phyloP scores from a whole-genome alignment of 2,797 vertebrate genomes.

The Alfaro cultratus region DNA sequence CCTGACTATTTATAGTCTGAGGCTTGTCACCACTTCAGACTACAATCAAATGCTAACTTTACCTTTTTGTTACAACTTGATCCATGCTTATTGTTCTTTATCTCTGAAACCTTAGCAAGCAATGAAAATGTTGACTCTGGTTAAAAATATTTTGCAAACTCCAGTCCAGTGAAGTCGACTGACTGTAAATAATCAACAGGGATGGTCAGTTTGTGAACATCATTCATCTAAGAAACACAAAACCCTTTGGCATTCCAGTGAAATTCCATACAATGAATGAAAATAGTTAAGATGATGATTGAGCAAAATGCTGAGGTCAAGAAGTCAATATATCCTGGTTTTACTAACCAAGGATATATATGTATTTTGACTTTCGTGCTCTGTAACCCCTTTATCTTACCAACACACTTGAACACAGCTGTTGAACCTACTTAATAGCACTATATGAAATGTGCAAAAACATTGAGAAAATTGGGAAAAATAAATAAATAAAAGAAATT shows the following conservation, averaged over 20 bases:
- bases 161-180: background rate
- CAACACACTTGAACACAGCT: background rate
- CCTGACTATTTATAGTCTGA: constrained; percentile 4
- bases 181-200: constrained; percentile 15
- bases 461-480: background rate
- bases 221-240: background rate
- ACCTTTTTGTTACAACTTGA: background rate
- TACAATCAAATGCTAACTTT: background rate
- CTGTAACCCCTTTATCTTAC: constrained; percentile 41
- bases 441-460: constrained; percentile 14
- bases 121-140: background rate
- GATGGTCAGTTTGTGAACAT: constrained; percentile 5
- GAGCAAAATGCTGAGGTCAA: constrained; percentile 29
- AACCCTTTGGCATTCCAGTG: background rate
- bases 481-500: constrained; percentile 24
- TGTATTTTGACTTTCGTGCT: constrained; percentile 55
- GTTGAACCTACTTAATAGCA: constrained; percentile 28
- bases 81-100: background rate
- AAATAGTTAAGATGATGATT: background rate
- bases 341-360: constrained; percentile 46
- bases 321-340: constrained; percentile 46
- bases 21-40: background rate
- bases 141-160: background rate
- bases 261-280: background rate
- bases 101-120: background rate